Evolutionary conservation across 2,888 invertebrate genomes (phyloP).

Genomic region (Lepidocyrtoides sp.): DNA sequence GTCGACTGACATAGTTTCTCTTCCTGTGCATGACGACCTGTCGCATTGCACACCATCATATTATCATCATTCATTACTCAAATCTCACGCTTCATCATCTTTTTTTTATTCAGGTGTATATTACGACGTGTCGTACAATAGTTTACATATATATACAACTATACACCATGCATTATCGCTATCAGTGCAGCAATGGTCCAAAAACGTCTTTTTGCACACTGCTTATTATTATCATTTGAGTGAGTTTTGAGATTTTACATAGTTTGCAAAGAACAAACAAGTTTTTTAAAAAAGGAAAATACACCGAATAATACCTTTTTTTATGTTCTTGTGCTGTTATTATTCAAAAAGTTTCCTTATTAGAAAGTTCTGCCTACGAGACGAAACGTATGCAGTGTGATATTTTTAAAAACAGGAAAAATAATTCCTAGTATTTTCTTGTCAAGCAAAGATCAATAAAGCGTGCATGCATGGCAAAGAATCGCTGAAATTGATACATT

Average conservation of each 20-base stretch:
- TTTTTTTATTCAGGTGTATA: constrained; percentile 23
- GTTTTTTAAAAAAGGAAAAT: too few relatives aligned
- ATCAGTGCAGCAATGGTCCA: not conserved
- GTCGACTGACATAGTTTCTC: constrained; percentile 36
- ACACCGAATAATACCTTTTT: not conserved
- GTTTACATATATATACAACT: not conserved
- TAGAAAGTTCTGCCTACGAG: not conserved
- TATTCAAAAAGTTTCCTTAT: not conserved
- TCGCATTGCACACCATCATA: constrained; percentile 49
- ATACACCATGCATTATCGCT: not conserved
- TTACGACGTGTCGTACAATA: not conserved
- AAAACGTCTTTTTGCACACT: not conserved
- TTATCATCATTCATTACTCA: not conserved
- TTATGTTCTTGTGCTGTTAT: not conserved
- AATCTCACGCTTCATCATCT: not conserved
- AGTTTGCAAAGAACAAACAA: not conserved
- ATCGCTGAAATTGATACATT: not conserved
- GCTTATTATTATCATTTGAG: constrained; percentile 27
- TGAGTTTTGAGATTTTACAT: not conserved
- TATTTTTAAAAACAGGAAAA: constrained; percentile 9
- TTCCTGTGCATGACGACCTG: constrained; percentile 54
- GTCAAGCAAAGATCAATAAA: not conserved
- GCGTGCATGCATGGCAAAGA: too few relatives aligned
- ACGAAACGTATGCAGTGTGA: not conserved
- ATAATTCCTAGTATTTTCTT: not conserved